Evolutionary conservation across 2,113 vertebrate species (phyloP), one percentile per base, ranked within the genome.

Genomic region (Nanorana parkeri): DNA sequence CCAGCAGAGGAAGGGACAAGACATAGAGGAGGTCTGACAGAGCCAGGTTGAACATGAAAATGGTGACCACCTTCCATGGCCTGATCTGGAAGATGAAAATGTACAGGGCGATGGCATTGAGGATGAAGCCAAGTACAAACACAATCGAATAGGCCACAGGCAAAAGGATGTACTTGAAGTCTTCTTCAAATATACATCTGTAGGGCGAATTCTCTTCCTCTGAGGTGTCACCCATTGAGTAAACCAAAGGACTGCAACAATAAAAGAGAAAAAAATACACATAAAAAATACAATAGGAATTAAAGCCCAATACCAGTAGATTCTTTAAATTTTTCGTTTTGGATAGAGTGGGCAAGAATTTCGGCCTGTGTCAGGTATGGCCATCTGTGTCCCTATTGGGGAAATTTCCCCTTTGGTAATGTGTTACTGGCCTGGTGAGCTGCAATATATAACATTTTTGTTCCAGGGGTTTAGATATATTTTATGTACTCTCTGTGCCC

Each of bases 1-100:
- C 91, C 80, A 99, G 93, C 74, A 99, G 95, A 0, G 98, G 98
- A 75, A 99, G 88, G 0, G 96, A 99, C 55, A 97, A 89, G 32
- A 96, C 91, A 1, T 99, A 99, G 60, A 99, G 93, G 0, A 93
- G 91, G 87, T 99, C 98, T 0, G 96, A 99, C 29, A 96, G 78
- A 0, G 94, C 96, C 90, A 99, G 90, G 93, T 99, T 97, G 92
- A 98, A 94, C 97, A 99, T 99, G 87, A 97, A 99, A 0, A 96
- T 94, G 29, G 96, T 99, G 86, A 94, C 95, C 16, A 96, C 92
- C 0, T 94, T 98, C 98, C 98, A 99, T 56, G 88, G 93, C 90
- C 96, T 96, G 29, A 95, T 96, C 80, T 93, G 90, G 87, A 96
- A 98, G 87, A 98, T 64, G 81, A 99, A 99, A 86, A 91, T 83